Evolutionary conservation across 2,888 invertebrate genomes (phyloP).

Genomic region (Hirtodrosophila confusa): DNA sequence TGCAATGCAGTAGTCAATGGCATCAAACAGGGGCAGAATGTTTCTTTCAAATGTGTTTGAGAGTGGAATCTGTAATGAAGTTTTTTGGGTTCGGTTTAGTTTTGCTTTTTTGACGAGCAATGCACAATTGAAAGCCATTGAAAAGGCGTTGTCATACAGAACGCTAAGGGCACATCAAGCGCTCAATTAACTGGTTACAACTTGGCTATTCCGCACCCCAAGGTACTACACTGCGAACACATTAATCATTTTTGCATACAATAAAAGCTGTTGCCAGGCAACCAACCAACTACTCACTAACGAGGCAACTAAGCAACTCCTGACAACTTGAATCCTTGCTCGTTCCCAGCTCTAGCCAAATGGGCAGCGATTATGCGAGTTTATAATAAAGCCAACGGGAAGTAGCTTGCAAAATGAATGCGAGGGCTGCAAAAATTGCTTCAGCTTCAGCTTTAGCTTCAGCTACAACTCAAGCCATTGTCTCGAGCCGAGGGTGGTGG

Average conservation of each 20-base stretch:
- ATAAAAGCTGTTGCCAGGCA: conserved; percentile 52
- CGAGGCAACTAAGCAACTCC: conserved; percentile 65
- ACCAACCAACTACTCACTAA: conserved; percentile 47
- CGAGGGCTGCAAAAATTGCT: conserved; percentile 10
- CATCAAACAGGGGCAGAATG: conserved; percentile 10
- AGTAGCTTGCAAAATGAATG: conserved; percentile 15
- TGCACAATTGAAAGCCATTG: conserved; percentile 54
- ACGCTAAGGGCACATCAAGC: conserved; percentile 31
- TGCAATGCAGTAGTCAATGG: conserved; percentile 66
- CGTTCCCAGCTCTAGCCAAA: conserved; percentile 34
- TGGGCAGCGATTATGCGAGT: conserved; percentile 73
- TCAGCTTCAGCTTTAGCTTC: conserved; percentile 3
- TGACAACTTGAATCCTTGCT: conserved; percentile 59
- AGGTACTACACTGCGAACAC: conserved; percentile 34
- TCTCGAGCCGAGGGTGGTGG: conserved; percentile 28
- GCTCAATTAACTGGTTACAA: conserved; percentile 71
- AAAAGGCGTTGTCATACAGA: conserved; percentile 50
- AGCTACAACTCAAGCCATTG: conserved; percentile 30
- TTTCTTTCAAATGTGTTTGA: not conserved
- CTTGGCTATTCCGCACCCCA: conserved; percentile 31
- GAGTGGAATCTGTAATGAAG: conserved; percentile 42
- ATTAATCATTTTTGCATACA: conserved; percentile 75
- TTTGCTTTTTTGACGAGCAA: conserved; percentile 6
- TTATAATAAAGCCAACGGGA: conserved; percentile 68
- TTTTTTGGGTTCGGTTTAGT: conserved; percentile 27